Base-by-base conservation (phyloP, 2,113 vertebrate genomes). In the Leucopsar rothschildi region DNA sequence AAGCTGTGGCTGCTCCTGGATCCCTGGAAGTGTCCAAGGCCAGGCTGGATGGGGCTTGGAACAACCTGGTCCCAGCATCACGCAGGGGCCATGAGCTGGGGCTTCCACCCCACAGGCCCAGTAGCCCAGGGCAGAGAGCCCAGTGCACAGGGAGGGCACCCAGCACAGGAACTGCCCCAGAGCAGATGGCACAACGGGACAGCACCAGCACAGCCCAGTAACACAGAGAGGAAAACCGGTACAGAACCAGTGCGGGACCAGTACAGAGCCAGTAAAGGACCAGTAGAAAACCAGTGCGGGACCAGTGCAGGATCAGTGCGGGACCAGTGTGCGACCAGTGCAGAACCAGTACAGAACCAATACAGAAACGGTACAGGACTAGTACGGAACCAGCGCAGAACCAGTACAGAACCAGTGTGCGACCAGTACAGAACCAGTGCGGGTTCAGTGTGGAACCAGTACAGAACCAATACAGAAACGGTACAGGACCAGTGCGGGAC, bases 341-440 rank as follows among this genome's bases (percentile, higher is more conserved):
- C 0, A 0, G 10, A 0, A 21, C 7, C 42, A 44, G 42, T 44
- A 17, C 42, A 44, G 42, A 44, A 44, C 44, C 17, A 15, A 12
- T 6, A 0, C 11, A 2, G 16, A 0, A 29, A 15, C 65, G 22
- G 37, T 18, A 0, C 11, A 1, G 16, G 2, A 12, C 28, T 44
- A 8, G n/a, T 24, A 1, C 10, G 2, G 22, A 1, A 24, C 50
- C 39, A 6, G 25, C 12, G 3, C 57, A 0, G 35, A 0, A 60
- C 24, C 16, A 5, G 63, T 5, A 2, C 37, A 4, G 60, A 5
- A 31, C 31, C 42, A 12, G 64, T n/a, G n/a, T n/a, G n/a, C n/a
- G 2, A 12, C n/a, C 56, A 8, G n/a, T 24, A 2, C 10, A 2
- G 22, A 2, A 24, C 50, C 29, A 6, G 25, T 16, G 3, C 57